These are phyloP conservation scores for Amniataba percoides DNA, from an alignment of 2,797 vertebrate species.

Conservation along the genomic window DNA sequence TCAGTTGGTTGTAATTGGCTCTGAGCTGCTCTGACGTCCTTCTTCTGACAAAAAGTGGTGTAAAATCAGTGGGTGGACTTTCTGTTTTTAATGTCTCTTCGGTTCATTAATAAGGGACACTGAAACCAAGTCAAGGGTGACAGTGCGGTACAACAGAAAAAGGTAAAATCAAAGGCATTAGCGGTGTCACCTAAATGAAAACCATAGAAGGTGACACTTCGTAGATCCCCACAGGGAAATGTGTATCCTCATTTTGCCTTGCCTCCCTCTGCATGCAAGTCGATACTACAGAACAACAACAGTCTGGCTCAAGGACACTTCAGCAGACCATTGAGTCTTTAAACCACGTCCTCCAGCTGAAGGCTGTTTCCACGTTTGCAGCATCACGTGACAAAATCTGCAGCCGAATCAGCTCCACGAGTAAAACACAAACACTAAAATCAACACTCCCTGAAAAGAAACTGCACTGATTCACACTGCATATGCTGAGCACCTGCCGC, in stretches of 20 bases:
- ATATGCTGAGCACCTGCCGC: conserved; percentile 1
- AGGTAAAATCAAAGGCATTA: neutral
- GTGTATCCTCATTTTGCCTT: neutral
- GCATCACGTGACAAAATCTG: conserved; percentile 4
- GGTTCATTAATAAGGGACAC: neutral
- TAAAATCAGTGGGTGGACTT: neutral
- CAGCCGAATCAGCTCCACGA: neutral
- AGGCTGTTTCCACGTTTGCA: conserved; percentile 11
- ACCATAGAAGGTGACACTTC: conserved; percentile 17
- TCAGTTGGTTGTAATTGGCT: neutral
- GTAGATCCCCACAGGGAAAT: neutral
- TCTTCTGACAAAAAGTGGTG: neutral
- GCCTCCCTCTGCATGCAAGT: conserved; percentile 9
- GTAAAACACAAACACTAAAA: conserved; percentile 29
- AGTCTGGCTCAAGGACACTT: conserved; percentile 44
- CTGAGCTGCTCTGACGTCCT: neutral
- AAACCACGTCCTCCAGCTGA: neutral
- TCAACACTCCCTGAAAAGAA: conserved; percentile 29
- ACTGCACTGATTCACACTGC: conserved; percentile 1
- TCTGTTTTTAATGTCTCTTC: neutral
- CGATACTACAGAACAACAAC: conserved; percentile 15
- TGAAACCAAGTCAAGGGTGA: conserved; percentile 4
- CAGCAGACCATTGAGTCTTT: conserved; percentile 6
- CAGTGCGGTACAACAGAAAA: neutral
- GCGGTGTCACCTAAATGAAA: neutral